Evolutionary conservation across 2,797 vertebrate species (phyloP), one percentile per base, ranked within the genome.

Genomic region (Cossypha niveicapilla): DNA sequence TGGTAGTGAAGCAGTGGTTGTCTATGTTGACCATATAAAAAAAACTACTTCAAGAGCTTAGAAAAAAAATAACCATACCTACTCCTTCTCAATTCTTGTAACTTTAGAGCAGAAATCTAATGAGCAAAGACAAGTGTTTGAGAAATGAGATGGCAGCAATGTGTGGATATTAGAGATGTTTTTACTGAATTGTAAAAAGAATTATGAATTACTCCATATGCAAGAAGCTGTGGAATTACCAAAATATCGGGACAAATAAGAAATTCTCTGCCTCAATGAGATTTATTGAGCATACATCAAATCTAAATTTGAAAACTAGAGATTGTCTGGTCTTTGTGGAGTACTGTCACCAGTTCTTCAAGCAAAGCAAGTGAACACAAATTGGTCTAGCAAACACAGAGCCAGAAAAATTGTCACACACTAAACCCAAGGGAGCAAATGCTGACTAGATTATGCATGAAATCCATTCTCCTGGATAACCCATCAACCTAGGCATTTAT

Each of bases 401-500:
- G n/a, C 7, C 35, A 72, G n/a, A 35, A 58, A 83, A 92, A 41
- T n/a, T 81, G 61, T 65, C 65, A 68, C 42, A 42, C 39, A 23
- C 42, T 61, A 68, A 89, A 86, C 78, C 42, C 79, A 44, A 54
- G 79, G 23, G 82, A 91, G 30, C 65, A 60, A 25, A 78, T 15
- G 5, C 72, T 82, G 78, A 67, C 68, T 88, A 68, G 72, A 83
- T 93, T 89, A 83, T 72, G 50, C 50, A 42, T 80, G 14, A 86
- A 93, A 92, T 83, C 32, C n/a, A 24, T 88, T 95, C 42, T 94
- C 63, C 51, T 70, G 58, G 47, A 83, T 75, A 88, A 75, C n/a
- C 25, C 51, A 82, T 67, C 42, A 83, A 45, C 32, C n/a, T 39
- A 78, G 32, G 7, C 27, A 42, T 68, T 86, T 81, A 70, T 77